phyloP scores from a whole-genome alignment of 2,797 vertebrate genomes.

The Mus spretus region DNA sequence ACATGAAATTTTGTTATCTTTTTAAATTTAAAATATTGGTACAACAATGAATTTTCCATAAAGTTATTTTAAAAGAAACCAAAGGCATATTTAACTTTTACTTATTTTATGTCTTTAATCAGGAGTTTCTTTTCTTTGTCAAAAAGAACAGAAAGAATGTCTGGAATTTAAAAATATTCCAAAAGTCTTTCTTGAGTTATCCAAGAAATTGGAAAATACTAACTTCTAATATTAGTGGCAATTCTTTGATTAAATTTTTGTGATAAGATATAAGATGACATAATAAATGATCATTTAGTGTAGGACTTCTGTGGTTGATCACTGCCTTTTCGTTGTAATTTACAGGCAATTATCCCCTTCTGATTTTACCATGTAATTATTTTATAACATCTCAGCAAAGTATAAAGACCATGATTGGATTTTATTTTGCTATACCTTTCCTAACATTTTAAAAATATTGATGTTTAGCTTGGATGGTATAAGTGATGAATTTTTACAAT shows the following conservation, averaged over 20 bases:
- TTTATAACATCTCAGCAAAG: not conserved
- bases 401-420: constrained; percentile 5
- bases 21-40: constrained; percentile 33
- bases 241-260: constrained; percentile 4
- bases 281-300: not conserved
- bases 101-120: constrained; percentile 51
- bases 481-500: not conserved
- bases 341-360: not conserved
- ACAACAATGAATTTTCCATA: not conserved
- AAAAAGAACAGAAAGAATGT: constrained; percentile 69
- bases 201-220: not conserved
- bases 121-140: constrained; percentile 62
- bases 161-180: constrained; percentile 29
- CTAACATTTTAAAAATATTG: constrained; percentile 48
- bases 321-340: constrained; percentile 29
- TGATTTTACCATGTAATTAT: constrained; percentile 44
- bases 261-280: constrained; percentile 11
- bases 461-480: constrained; percentile 19
- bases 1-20: not conserved
- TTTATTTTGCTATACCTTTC: constrained; percentile 21
- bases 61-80: constrained; percentile 44
- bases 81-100: not conserved
- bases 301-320: constrained; percentile 16
- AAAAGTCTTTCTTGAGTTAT: not conserved
- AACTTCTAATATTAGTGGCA: not conserved